Percentiles rank a stretch among this genome's conserved stretches.
Conservation (phyloP, 2,888 invertebrate species). For the Tuta absoluta region DNA sequence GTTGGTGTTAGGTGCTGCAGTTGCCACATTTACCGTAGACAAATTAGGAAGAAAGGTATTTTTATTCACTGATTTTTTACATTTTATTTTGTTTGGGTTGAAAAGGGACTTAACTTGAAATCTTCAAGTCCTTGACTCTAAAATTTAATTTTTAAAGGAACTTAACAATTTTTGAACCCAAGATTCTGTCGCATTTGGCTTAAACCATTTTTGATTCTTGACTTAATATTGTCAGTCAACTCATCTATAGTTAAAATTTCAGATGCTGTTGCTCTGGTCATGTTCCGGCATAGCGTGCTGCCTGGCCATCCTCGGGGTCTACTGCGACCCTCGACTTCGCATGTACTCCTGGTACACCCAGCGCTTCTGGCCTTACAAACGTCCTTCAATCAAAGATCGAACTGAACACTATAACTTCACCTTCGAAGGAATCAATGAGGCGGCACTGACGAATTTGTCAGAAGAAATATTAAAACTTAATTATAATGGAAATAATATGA, state of each 20-base stretch:
- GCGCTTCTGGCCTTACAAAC: conserved; percentile 58
- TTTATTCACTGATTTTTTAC: background rate
- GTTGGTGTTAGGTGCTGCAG: conserved; percentile 68
- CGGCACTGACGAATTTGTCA: conserved; percentile 41
- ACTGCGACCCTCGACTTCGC: conserved; percentile 69
- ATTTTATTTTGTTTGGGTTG: no score
- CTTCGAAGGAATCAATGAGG: conserved; percentile 7
- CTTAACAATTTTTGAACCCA: no score
- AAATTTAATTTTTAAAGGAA: no score
- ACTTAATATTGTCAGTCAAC: background rate
- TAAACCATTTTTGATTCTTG: no score
- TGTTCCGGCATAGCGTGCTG: conserved; percentile 73
- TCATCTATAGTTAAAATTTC: conserved; percentile 37
- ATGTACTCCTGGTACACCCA: conserved; percentile 64
- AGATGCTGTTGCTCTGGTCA: conserved; percentile 71
- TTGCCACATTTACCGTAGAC: conserved; percentile 66
- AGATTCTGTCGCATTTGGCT: no score
- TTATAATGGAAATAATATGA: background rate
- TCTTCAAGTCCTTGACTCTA: no score
- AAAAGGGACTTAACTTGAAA: no score
- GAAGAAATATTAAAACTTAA: conserved; percentile 33
- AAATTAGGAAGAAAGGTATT: conserved; percentile 69
- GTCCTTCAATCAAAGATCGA: conserved; percentile 45
- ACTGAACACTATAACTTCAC: conserved; percentile 43
- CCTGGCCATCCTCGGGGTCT: conserved; percentile 64